Base-by-base conservation (phyloP, 2,888 invertebrate species). In the Troides oblongomaculatus region DNA sequence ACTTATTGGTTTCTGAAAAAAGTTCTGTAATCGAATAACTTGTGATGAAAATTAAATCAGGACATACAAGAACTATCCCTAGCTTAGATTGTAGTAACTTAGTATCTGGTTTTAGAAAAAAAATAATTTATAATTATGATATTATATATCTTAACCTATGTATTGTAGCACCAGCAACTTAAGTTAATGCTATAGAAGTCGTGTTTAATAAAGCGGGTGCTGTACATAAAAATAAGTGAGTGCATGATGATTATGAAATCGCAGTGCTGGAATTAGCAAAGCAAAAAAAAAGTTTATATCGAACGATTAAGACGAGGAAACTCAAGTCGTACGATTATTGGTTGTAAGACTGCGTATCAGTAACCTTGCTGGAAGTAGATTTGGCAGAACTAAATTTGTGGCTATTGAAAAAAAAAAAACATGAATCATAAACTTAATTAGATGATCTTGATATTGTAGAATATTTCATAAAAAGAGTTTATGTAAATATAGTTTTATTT, bases 171-270 rank as follows among this genome's bases (percentile, higher is more conserved):
- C 68, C 63, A 66, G 58, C 59, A 63, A 67, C 63, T 67, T 53
- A 56, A 64, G 67, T 71, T 71, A 68, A 67, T 61, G 70, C 61
- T 43, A 30, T 50, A 43, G 25, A 64, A 62, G 64, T 30, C 36
- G 21, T 64, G 60, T 72, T 58, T 62, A 57, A 58, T 14, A 71
- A 84, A 82, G 81, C 81, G 66, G 64, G 83, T 81, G 80, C 79
- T 77, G 63, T 78, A 83, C 77, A 78, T 69, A 76, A 74, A 78
- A 79, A 73, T 76, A 76, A 77, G 83, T 67, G 58, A 67, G 90
- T 89, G 91, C 89, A 77, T 87, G 91, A 90, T 90, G 92, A 91
- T 91, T 86, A 90, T 84, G 86, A 77, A 85, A 87, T 81, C 83
- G 90, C 90, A 79, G 91, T 92, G 92, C 89, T 79, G 72, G 56